Percentiles rank a stretch among this genome's conserved stretches.
Conservation (phyloP, 2,888 invertebrate genomes). For the Iphiclides podalirius region DNA sequence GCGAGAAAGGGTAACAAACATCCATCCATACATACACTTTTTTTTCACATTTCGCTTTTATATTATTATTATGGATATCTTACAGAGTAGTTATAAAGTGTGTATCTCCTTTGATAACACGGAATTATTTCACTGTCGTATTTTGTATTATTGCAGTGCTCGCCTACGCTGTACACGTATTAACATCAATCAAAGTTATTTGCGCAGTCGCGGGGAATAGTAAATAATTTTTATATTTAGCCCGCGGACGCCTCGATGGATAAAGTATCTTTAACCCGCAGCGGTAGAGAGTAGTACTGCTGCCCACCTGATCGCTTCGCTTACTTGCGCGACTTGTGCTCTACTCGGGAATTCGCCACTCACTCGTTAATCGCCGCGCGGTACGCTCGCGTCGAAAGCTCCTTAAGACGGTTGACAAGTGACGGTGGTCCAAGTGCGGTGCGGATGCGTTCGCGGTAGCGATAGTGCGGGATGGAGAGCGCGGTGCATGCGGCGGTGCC, state of each 20-base stretch:
- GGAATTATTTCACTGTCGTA: too few species aligned
- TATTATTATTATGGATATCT: too few species aligned
- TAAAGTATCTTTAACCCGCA: conserved; percentile 13
- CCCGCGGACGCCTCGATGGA: conserved; percentile 5
- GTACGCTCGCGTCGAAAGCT: conserved; percentile 44
- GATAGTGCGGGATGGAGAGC: conserved; percentile 63
- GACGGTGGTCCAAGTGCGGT: conserved; percentile 29
- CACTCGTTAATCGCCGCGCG: conserved; percentile 50
- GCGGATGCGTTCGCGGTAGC: conserved; percentile 69
- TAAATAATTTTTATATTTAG: conserved; percentile 17
- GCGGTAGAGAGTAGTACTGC: conserved; percentile 6
- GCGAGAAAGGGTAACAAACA: too few species aligned
- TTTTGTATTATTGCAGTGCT: too few species aligned
- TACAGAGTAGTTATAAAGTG: too few species aligned
- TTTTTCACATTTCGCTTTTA: too few species aligned
- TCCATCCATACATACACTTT: too few species aligned
- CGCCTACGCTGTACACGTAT: too few species aligned
- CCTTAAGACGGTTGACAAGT: conserved; percentile 40
- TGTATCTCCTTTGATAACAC: too few species aligned
- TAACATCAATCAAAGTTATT: too few species aligned
- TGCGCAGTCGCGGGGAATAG: too few species aligned
- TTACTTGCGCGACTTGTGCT: conserved; percentile 34
- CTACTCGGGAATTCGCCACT: conserved; percentile 31
- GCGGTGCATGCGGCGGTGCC: conserved; percentile 82
- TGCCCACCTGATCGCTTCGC: conserved; percentile 32